These are phyloP conservation scores for Penelope pileata DNA, from an alignment of 2,113 vertebrate species.

Conservation along the genomic window DNA sequence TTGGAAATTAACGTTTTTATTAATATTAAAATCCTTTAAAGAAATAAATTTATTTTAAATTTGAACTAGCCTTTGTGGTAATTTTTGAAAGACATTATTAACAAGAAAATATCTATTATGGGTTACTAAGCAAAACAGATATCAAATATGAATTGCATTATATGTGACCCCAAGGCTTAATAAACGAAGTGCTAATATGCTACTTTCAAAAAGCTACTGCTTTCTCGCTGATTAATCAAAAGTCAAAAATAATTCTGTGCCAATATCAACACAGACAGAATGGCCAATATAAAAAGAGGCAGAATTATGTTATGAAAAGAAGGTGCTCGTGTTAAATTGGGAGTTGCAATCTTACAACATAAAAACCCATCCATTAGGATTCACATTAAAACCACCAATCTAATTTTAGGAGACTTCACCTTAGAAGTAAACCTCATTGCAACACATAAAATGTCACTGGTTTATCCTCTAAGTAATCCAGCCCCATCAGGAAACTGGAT, in stretches of 20 bases:
- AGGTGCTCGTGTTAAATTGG: background rate
- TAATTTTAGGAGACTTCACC: conserved; percentile 50
- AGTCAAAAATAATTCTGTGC: conserved; percentile 5
- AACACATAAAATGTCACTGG: conserved; percentile 61
- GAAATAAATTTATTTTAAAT: background rate
- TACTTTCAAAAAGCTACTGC: background rate
- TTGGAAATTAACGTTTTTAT: background rate
- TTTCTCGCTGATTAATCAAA: background rate
- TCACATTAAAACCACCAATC: conserved; percentile 23
- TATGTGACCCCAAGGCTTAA: background rate
- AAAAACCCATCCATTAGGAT: conserved; percentile 24
- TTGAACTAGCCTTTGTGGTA: background rate
- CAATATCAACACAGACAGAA: background rate
- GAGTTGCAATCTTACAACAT: background rate
- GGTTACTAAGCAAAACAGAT: background rate
- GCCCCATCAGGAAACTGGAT: conserved; percentile 65
- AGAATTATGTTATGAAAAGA: background rate
- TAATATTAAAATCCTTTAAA: background rate
- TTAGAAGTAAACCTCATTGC: conserved; percentile 48
- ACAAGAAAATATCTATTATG: background rate
- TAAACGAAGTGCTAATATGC: background rate
- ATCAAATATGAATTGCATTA: background rate
- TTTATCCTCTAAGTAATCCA: conserved; percentile 64
- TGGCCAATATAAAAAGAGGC: background rate
- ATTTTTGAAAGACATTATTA: background rate